phyloP scores from a whole-genome alignment of 2,113 vertebrate species.

The Notarius quadriscutis region DNA sequence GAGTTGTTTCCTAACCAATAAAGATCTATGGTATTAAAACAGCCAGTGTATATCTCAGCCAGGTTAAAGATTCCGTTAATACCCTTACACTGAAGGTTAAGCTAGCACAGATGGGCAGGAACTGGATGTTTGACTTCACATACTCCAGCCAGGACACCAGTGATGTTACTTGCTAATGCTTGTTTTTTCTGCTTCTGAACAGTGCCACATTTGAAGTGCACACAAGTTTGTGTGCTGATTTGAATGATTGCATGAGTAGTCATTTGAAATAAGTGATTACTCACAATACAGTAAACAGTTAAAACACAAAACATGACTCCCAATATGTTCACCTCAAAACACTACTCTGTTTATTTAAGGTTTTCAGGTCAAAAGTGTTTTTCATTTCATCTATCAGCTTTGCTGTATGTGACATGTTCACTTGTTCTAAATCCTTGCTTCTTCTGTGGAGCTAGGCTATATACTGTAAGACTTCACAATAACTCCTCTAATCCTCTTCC shows the following conservation, averaged over 20 bases:
- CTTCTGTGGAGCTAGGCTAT: background rate
- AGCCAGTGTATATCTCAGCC: too few relatives aligned
- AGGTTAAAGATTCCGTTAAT: background rate
- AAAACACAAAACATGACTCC: background rate
- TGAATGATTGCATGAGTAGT: background rate
- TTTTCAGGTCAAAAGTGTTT: too few relatives aligned
- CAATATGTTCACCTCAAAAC: background rate
- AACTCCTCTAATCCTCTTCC: background rate
- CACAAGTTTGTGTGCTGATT: background rate
- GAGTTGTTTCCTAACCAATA: background rate
- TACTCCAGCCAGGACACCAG: background rate
- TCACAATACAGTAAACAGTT: background rate
- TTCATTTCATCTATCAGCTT: background rate
- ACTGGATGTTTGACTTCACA: background rate
- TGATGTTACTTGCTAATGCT: background rate
- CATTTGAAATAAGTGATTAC: slow-evolving; percentile 3
- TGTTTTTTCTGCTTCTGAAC: background rate
- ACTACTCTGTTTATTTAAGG: too few relatives aligned
- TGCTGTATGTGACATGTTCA: background rate
- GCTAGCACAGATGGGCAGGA: too few relatives aligned
- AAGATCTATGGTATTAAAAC: background rate
- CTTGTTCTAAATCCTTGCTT: background rate
- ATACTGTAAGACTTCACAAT: too few relatives aligned
- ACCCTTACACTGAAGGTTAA: background rate
- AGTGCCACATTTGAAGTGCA: background rate